phyloP scores from a whole-genome alignment of 2,888 invertebrate genomes.

The Melinaea marsaeus region DNA sequence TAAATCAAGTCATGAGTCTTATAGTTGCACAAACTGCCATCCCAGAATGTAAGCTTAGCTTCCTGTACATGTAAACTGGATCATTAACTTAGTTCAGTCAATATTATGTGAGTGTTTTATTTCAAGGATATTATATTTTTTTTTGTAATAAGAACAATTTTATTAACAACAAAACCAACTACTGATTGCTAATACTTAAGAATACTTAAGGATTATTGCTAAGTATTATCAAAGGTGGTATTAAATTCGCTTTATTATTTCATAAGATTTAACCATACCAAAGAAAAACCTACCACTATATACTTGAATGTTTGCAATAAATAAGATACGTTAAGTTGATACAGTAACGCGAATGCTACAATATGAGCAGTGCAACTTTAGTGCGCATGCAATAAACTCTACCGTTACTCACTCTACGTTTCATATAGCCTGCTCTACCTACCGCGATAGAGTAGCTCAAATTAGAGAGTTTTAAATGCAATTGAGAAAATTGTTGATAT shows the following conservation, averaged over 20 bases:
- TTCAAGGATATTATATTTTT: neutral
- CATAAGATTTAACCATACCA: no score
- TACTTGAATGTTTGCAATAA: conserved; percentile 10
- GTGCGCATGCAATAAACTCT: conserved; percentile 31
- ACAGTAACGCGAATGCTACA: conserved; percentile 36
- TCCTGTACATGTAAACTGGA: neutral
- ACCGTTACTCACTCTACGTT: conserved; percentile 35
- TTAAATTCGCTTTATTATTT: no score
- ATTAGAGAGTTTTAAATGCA: neutral
- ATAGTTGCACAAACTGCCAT: conserved; percentile 20
- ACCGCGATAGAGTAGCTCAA: conserved; percentile 10
- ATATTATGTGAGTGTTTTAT: neutral
- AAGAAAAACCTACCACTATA: neutral
- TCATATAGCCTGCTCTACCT: conserved; percentile 25
- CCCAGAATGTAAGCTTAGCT: conserved; percentile 21
- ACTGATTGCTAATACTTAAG: no score
- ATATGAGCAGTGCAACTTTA: conserved; percentile 38
- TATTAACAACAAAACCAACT: no score
- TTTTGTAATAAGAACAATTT: no score
- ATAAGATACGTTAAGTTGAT: conserved; percentile 21
- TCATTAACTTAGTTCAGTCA: conserved; percentile 3
- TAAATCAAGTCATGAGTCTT: conserved; percentile 35
- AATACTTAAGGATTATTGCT: no score
- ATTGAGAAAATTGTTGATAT: no score
- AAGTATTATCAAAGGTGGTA: no score